Conservation (phyloP, 2,113 vertebrate species). For the Ivindomyrus marchei region DNA sequence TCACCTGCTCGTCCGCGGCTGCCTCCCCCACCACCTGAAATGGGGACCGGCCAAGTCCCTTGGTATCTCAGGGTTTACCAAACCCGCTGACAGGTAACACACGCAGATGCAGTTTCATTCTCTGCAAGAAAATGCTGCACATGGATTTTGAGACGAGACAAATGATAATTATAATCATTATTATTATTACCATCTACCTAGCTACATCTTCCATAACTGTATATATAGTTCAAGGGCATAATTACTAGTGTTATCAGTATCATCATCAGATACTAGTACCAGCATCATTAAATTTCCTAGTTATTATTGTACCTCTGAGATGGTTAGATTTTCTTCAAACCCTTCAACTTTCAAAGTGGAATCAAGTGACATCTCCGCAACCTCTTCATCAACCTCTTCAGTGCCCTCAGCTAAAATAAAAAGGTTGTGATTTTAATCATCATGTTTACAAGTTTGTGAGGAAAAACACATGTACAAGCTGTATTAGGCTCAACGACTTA, state of each 20-base stretch:
- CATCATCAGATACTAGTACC: neutral
- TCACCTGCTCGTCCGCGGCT: slow-evolving; percentile 54
- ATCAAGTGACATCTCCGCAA: slow-evolving; percentile 41
- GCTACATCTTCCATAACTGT: neutral
- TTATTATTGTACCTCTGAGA: slow-evolving; percentile 57
- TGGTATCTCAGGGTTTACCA: neutral
- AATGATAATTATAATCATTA: neutral
- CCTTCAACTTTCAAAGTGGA: slow-evolving; percentile 43
- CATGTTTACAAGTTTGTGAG: neutral
- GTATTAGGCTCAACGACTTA: neutral
- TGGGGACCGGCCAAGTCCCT: neutral
- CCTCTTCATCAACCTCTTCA: slow-evolving; percentile 37
- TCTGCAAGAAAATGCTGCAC: neutral
- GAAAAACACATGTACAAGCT: neutral
- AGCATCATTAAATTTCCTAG: neutral
- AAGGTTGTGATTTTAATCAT: neutral
- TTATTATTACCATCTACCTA: neutral
- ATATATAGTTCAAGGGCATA: neutral
- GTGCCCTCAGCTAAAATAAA: slow-evolving; percentile 48
- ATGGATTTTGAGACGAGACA: neutral
- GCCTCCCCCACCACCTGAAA: slow-evolving; percentile 49
- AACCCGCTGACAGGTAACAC: neutral
- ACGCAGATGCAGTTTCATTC: neutral
- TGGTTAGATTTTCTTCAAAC: slow-evolving; percentile 43
- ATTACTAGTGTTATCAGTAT: neutral